These are phyloP conservation scores for Synanceia verrucosa DNA, from an alignment of 2,797 vertebrate genomes.

Conservation along the genomic window DNA sequence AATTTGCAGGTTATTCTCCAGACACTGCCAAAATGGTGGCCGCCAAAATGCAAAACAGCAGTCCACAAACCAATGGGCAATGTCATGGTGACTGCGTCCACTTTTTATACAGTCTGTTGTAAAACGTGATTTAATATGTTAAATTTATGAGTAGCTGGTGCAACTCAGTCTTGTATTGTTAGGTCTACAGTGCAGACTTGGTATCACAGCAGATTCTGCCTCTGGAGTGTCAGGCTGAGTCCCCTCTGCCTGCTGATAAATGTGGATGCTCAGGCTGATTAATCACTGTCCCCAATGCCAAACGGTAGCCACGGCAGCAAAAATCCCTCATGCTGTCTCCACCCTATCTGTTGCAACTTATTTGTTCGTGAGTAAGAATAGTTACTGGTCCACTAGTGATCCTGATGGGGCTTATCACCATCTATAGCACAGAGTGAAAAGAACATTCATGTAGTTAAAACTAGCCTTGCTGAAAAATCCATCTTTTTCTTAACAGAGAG, in stretches of 20 bases:
- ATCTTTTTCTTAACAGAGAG: background rate
- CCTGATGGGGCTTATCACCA: slow-evolving; percentile 31
- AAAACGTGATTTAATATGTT: background rate
- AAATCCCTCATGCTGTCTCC: background rate
- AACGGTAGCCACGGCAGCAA: slow-evolving; percentile 7
- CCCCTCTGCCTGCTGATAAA: slow-evolving; percentile 26
- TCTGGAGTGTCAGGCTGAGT: slow-evolving; percentile 11
- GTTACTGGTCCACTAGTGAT: slow-evolving; percentile 23
- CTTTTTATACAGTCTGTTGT: background rate
- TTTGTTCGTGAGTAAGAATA: slow-evolving; percentile 8
- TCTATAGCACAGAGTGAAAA: slow-evolving; percentile 10
- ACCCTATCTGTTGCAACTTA: background rate
- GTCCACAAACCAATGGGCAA: too few relatives aligned
- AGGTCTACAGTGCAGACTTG: background rate
- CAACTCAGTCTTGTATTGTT: background rate
- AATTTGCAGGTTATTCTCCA: too few relatives aligned
- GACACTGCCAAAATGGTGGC: too few relatives aligned
- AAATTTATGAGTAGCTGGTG: background rate
- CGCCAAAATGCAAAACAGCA: too few relatives aligned
- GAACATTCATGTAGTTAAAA: background rate
- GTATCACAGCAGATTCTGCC: slow-evolving; percentile 1
- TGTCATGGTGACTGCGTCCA: background rate
- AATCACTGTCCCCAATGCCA: slow-evolving; percentile 33
- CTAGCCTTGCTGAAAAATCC: background rate
- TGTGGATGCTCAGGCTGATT: slow-evolving; percentile 37